Conservation (phyloP, 2,888 invertebrate genomes). For the Tyria jacobaeae region DNA sequence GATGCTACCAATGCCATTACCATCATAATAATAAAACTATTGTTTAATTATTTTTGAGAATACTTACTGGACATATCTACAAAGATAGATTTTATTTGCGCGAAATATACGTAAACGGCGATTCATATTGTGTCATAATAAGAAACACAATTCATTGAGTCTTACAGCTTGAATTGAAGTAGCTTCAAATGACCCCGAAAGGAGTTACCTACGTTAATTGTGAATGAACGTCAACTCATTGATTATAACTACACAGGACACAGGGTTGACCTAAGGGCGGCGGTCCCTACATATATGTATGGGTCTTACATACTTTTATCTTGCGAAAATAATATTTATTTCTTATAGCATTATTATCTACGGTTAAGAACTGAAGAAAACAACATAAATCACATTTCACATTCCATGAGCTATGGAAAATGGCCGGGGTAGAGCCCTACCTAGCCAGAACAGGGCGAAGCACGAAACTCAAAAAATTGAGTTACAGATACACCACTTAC, state of each 20-base stretch:
- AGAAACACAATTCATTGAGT: conserved; percentile 62
- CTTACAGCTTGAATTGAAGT: conserved; percentile 65
- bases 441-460: conserved; percentile 75
- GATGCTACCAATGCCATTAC: conserved; percentile 14
- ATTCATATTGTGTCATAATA: conserved; percentile 32
- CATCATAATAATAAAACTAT: conserved; percentile 18
- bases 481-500: conserved; percentile 88
- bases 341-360: conserved; percentile 28
- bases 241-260: conserved; percentile 77
- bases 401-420: conserved; percentile 74
- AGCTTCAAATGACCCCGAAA: conserved; percentile 80
- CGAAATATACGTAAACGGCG: conserved; percentile 45
- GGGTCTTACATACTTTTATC: conserved; percentile 49
- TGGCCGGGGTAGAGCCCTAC: conserved; percentile 83
- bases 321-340: conserved; percentile 33
- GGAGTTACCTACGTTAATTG: conserved; percentile 76
- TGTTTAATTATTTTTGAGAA: conserved; percentile 31
- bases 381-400: conserved; percentile 63
- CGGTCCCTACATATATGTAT: conserved; percentile 63
- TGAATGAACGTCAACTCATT: conserved; percentile 84
- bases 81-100: conserved; percentile 46
- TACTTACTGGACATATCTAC: conserved; percentile 11
- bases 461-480: conserved; percentile 67
- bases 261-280: conserved; percentile 78
- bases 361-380: conserved; percentile 46